Percentiles rank a stretch among this genome's conserved stretches.
These are phyloP conservation scores for Cinara cedri DNA, from an alignment of 2,888 invertebrate species.

Conservation along the genomic window DNA sequence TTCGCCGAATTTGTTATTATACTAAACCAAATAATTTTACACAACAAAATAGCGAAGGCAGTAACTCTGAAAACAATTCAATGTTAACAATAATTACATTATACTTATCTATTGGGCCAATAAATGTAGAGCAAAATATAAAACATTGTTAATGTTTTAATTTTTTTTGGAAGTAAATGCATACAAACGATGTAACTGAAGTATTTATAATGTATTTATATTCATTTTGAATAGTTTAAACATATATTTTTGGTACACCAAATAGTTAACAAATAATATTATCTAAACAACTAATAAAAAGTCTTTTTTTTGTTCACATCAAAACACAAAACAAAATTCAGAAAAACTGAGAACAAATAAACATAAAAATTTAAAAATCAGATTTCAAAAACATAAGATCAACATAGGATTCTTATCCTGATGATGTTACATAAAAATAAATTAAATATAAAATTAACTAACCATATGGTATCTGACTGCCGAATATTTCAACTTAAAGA, in stretches of 20 bases:
- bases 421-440: background rate
- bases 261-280: background rate
- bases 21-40: too few relatives aligned
- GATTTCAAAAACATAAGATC: constrained; percentile 29
- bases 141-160: too few relatives aligned
- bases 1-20: too few relatives aligned
- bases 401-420: background rate
- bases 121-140: too few relatives aligned
- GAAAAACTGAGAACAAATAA: background rate
- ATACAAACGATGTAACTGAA: too few relatives aligned
- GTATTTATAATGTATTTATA: too few relatives aligned
- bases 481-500: constrained; percentile 22
- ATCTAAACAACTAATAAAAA: background rate
- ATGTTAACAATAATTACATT: too few relatives aligned
- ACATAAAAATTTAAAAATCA: constrained; percentile 1
- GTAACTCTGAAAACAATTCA: too few relatives aligned
- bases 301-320: background rate
- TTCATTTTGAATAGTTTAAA: too few relatives aligned
- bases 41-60: too few relatives aligned
- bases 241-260: background rate
- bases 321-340: background rate
- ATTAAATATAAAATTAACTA: constrained; percentile 19
- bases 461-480: constrained; percentile 2
- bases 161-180: too few relatives aligned
- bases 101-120: too few relatives aligned